Evolutionary conservation across 2,888 invertebrate genomes (phyloP).

Genomic region (Ischnus inquisitorius): DNA sequence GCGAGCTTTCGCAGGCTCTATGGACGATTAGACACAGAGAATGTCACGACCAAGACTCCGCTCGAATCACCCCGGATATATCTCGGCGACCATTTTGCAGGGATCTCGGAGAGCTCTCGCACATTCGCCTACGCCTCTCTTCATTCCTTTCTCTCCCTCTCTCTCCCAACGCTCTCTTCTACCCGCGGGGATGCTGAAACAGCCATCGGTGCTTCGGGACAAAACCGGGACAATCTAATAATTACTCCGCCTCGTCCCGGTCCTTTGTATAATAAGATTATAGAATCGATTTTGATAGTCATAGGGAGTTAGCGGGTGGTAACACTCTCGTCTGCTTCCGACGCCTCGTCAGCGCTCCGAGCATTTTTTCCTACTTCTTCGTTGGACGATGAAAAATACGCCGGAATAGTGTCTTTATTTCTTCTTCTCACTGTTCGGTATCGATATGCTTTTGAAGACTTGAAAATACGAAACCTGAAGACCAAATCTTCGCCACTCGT

Average conservation of each 20-base stretch:
- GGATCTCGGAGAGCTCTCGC: slow-evolving; percentile 19
- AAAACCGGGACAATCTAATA: slow-evolving; percentile 50
- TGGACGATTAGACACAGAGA: slow-evolving; percentile 62
- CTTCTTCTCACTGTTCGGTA: too few relatives aligned
- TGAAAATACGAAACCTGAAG: too few relatives aligned
- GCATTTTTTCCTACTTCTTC: background rate
- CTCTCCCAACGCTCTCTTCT: background rate
- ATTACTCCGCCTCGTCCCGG: background rate
- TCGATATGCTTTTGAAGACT: too few relatives aligned
- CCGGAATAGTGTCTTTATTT: too few relatives aligned
- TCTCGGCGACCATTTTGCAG: slow-evolving; percentile 43
- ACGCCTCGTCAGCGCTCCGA: background rate
- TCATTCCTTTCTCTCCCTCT: background rate
- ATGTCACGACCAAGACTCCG: slow-evolving; percentile 62
- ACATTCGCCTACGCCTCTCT: slow-evolving; percentile 19
- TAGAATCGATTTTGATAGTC: slow-evolving; percentile 40
- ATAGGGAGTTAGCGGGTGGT: background rate
- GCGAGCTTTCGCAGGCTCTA: slow-evolving; percentile 47
- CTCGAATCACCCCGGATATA: slow-evolving; percentile 48
- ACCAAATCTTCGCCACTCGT: too few relatives aligned
- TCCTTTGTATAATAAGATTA: slow-evolving; percentile 27
- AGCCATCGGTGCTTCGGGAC: slow-evolving; percentile 21
- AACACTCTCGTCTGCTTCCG: slow-evolving; percentile 9
- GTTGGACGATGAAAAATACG: too few relatives aligned
- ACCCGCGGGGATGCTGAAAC: slow-evolving; percentile 18